Base-by-base conservation (phyloP, 2,888 invertebrate genomes). In the Ennomos fuscantarius region DNA sequence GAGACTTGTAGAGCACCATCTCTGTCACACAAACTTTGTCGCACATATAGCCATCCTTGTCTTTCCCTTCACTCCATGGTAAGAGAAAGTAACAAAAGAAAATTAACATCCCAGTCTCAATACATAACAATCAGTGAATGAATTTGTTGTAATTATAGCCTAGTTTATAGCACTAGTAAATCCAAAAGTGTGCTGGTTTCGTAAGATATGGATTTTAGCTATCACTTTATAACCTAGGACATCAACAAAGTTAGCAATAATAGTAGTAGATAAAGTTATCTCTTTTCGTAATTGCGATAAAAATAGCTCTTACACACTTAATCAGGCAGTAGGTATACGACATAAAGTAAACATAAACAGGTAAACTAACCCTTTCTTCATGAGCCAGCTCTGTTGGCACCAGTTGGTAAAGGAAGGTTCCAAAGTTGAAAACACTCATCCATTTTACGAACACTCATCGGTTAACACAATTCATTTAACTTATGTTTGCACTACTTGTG, bases 1-100 rank as follows among this genome's bases (percentile, higher is more conserved):
- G 55, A 44, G 63, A 76, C 77, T 76, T 77, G 74, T 84, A 85
- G 80, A 78, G 81, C 80, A 75, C 73, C 64, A 59, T 90, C 91
- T 82, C 87, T 67, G 72, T 90, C 82, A 47, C 72, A 61, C 81
- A 36, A 62, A 63, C 46, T 33, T 41, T 49, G 33, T 46, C 58
- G 62, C 55, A 56, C 57, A 74, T 83, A 73, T 71, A 63, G 57
- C 81, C 66, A 66, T 90, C 88, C 68, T 81, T 68, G 68, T 91
- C 83, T 54, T 86, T 87, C 90, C 90, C 87, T 91, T 91, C 91
- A 92, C 91, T 91, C 76, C 74, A 84, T 81, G 80, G 83, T 79
- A 89, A 89, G 92, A 92, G 92, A 92, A 92, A 92, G 92, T 92
- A 89, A 89, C 90, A 86, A 87, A 88, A 89, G 89, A 87, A 89